These are phyloP conservation scores for Pocillopora meandrina DNA, from an alignment of 92 coral and sea anemone species.

Conservation along the genomic window DNA sequence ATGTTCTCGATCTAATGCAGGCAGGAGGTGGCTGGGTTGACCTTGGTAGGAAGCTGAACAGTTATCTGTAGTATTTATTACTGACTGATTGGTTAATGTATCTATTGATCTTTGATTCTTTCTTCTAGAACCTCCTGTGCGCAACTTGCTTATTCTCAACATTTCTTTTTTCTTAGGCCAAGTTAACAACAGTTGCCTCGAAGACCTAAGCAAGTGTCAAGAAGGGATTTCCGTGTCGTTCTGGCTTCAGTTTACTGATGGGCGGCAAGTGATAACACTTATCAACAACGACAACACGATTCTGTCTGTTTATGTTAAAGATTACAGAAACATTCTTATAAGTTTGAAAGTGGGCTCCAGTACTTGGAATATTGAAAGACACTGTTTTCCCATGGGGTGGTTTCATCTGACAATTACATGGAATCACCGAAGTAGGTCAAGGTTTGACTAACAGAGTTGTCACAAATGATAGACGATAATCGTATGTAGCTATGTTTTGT, in stretches of 20 bases:
- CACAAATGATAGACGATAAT: too few species aligned
- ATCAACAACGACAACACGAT: background rate
- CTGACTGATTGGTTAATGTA: too few species aligned
- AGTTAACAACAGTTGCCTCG: background rate
- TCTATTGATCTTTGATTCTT: too few species aligned
- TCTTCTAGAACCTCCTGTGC: background rate
- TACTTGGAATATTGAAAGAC: constrained; percentile 3
- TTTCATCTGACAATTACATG: constrained; percentile 16
- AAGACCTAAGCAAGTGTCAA: constrained; percentile 3
- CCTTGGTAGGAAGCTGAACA: constrained; percentile 1
- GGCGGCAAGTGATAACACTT: background rate
- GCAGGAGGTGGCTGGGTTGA: constrained; percentile 28
- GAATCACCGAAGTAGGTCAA: background rate
- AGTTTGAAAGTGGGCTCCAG: background rate
- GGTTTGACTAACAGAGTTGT: too few species aligned
- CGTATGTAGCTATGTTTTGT: too few species aligned
- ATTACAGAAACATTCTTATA: background rate
- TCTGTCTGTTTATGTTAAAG: background rate
- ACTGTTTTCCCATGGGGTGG: constrained; percentile 30
- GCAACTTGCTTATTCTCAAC: background rate
- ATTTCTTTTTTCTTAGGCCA: background rate
- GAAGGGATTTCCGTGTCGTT: constrained; percentile 16
- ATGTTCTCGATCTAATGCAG: background rate
- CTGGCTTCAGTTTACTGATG: constrained; percentile 26
- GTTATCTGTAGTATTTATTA: too few species aligned